Evolutionary conservation across 1,140 invertebrate species (phyloP).

Genomic region (Temnothorax nylanderi): DNA sequence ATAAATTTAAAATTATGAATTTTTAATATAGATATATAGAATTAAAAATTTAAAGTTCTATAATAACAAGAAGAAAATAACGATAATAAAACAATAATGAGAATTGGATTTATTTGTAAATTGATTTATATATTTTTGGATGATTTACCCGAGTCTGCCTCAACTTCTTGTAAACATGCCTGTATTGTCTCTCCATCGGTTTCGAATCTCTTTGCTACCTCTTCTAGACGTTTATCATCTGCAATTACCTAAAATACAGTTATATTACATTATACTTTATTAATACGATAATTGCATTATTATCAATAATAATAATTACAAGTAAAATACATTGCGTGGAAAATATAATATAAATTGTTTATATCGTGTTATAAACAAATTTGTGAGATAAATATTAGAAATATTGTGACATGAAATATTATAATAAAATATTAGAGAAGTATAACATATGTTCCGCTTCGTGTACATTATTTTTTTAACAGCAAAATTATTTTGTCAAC

Average conservation of each 20-base stretch:
- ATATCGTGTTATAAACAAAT: too few relatives aligned
- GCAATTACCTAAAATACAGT: slow-evolving; percentile 25
- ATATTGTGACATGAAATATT: not conserved
- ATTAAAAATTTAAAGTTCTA: not conserved
- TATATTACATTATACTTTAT: not conserved
- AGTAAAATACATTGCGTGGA: not conserved
- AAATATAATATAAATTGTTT: too few relatives aligned
- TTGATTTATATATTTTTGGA: not conserved
- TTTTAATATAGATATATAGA: not conserved
- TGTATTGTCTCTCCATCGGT: not conserved
- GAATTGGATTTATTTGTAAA: not conserved
- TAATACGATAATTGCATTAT: not conserved
- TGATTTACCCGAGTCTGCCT: not conserved
- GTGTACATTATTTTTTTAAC: too few relatives aligned
- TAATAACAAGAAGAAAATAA: not conserved
- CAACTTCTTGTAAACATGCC: not conserved
- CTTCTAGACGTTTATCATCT: not conserved
- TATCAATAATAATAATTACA: not conserved
- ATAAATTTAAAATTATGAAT: not conserved
- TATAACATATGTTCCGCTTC: too few relatives aligned
- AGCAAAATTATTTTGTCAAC: too few relatives aligned
- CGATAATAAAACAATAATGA: not conserved
- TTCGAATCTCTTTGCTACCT: not conserved
- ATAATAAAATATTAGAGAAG: not conserved
- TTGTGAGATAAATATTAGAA: too few relatives aligned